A percentile compares a stretch with the other conserved stretches of the same genome.
These are phyloP conservation scores for Yasuhikotakia modesta DNA, from an alignment of 2,797 vertebrate species.

Conservation along the genomic window DNA sequence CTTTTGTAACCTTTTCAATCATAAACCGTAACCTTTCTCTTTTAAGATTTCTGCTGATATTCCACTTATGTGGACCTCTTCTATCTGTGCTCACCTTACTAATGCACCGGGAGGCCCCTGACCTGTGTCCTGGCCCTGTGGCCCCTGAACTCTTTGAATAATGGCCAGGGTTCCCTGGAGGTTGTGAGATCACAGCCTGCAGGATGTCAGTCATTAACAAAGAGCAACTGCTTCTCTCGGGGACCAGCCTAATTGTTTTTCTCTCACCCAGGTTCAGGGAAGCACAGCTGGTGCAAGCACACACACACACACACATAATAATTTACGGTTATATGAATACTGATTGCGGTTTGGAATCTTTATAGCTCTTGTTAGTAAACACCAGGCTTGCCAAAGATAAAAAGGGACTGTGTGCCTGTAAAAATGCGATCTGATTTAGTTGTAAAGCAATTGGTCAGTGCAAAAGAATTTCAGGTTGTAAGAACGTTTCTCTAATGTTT, in stretches of 20 bases:
- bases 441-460: too few species aligned
- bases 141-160: slow-evolving; percentile 56
- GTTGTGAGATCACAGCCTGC: slow-evolving; percentile 60
- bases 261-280: slow-evolving; percentile 45
- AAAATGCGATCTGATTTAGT: too few species aligned
- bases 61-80: slow-evolving; percentile 20
- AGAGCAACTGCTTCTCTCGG: slow-evolving; percentile 27
- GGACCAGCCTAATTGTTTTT: slow-evolving; percentile 54
- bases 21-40: neutral
- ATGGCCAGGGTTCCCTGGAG: slow-evolving; percentile 52
- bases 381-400: too few species aligned
- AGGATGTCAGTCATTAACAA: slow-evolving; percentile 57
- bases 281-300: slow-evolving; percentile 40
- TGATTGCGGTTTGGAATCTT: too few species aligned
- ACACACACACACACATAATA: neutral
- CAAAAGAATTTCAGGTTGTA: too few species aligned
- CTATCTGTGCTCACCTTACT: slow-evolving; percentile 35
- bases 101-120: slow-evolving; percentile 43
- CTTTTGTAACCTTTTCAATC: neutral
- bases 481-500: too few species aligned
- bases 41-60: slow-evolving; percentile 18
- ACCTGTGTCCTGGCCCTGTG: slow-evolving; percentile 37
- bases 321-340: too few species aligned
- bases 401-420: too few species aligned
- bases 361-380: too few species aligned